Evolutionary conservation across 2,888 invertebrate genomes (phyloP), one percentile per base, ranked within the genome.

Genomic region (Microctonus hyperodae): DNA sequence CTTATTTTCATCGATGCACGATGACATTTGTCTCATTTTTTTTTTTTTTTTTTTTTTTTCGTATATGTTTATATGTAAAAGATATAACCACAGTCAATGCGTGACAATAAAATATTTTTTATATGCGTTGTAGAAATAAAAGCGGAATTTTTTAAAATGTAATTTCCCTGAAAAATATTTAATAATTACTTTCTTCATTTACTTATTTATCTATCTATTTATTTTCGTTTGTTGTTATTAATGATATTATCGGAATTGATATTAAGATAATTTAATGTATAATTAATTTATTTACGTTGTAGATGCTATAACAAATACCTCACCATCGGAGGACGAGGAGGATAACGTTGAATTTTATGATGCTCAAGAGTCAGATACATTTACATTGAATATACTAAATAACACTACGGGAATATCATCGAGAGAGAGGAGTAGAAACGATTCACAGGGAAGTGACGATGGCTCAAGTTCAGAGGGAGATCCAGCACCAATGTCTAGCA

Each of bases 301-400:
- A 84, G 83, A 83, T 77, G 73, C 79, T 25, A 73, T 74, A n/a
- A 76, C 78, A 13, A 83, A 82, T 68, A 81, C 83, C 59, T 85
- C 85, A 22, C 86, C 87, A 72, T 88, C 88, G 10, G 88, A 88
- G 75, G 89, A 88, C 75, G 88, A 89, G 71, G 89, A 89, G 60
- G 87, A 86, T 72, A 85, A 85, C 66, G 83, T 74, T 2, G 87
- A 88, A 73, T 90, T 89, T 79, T 89, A 88, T 78, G 90, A 90
- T 81, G 90, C 89, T 1, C 85, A 86, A 72, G 89, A 83, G 69
- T 78, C 78, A 2, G 82, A 83, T 55, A 80, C 82, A n/a, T 83
- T 83, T 68, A 82, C 83, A 7, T 70, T 83, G 74, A 82, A 64
- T 65, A 76, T 83, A 73, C 75, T 80, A 1, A 76, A 75, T 62